Base-by-base conservation (phyloP, 2,888 invertebrate species). In the Caenorhabditis macrosperma region DNA sequence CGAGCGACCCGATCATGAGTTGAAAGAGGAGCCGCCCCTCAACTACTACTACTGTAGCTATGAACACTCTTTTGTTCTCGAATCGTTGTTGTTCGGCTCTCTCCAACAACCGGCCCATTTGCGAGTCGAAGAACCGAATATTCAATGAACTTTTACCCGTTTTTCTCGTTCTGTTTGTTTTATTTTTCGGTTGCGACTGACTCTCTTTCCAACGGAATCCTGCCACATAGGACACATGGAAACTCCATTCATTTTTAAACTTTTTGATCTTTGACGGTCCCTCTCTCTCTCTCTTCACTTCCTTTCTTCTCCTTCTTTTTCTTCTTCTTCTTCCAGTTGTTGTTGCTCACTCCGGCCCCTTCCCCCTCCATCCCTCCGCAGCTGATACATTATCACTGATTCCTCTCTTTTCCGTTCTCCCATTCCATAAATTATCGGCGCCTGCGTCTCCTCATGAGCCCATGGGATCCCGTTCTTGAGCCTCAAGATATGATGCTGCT, bases 321-420 rank as follows among this genome's bases (percentile, higher is more conserved):
- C 24, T 48, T 38, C 20, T 28, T 26, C 20, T 60, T 35, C 52
- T 48, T 64, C 30, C 33, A 44, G 35, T 41, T 24, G 24, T 22
- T 59, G 20, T 38, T 46, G 30, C 50, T 33, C 24, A 15, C 20
- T 26, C 5, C 26, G 17, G 35, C 22, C 10, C 28, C 50, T 20
- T 44, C 26, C 15, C 38, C 9, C 33, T 50, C 2, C 4, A 38
- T 54, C 55, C 12, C 28, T 67, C 28, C 64, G 41, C 64, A 74
- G 64, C 74, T 74, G 74, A 74, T 74, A 59, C 41, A 38, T 71
- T 74, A 74, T 74, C 72, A 72, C 48, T 64, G 54, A 46, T 38
- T 17, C 48, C 54, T 20, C 35, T 52, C 17, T 17, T 60, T 72
- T 30, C 46, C 50, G 26, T 20, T 41, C 38, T 52, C 50, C 48